These are phyloP conservation scores for Muschampia plurimacula DNA, from an alignment of 2,888 invertebrate species.

Conservation along the genomic window DNA sequence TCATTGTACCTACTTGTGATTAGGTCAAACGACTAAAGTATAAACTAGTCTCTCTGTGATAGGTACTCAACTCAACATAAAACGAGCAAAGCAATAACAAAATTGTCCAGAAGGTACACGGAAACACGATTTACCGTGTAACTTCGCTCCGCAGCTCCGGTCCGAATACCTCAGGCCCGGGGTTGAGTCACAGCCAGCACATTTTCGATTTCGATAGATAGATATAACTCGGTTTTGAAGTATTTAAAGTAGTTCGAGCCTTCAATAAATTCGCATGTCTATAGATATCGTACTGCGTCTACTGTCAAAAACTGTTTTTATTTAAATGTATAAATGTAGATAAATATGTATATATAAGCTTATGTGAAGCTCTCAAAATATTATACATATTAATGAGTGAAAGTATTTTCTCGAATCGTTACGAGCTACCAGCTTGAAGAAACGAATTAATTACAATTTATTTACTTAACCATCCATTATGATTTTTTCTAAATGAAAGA, in stretches of 20 bases:
- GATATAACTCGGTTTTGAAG: not conserved
- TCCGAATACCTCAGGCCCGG: conserved; percentile 34
- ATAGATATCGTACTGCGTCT: not conserved
- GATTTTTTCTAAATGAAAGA: not conserved
- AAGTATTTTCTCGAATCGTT: conserved; percentile 1
- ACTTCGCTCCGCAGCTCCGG: conserved; percentile 43
- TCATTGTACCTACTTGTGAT: not conserved
- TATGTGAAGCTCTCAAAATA: conserved; percentile 6
- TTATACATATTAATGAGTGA: conserved; percentile 2
- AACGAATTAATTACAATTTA: not conserved
- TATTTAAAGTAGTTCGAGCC: not conserved
- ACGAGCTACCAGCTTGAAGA: not conserved
- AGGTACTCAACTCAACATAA: conserved; percentile 35
- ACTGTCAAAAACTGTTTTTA: not conserved
- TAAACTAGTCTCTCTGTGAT: conserved; percentile 34
- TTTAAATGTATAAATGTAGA: no score
- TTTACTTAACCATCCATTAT: not conserved
- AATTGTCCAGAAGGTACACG: conserved; percentile 41
- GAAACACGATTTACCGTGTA: conserved; percentile 48
- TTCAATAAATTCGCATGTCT: not conserved
- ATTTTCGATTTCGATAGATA: conserved; percentile 14
- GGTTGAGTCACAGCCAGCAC: conserved; percentile 42
- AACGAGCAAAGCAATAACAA: conserved; percentile 42
- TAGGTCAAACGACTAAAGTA: conserved; percentile 9
- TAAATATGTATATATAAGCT: not conserved